These are phyloP conservation scores for Trisateles emortualis DNA, from an alignment of 2,888 invertebrate genomes.

Conservation along the genomic window DNA sequence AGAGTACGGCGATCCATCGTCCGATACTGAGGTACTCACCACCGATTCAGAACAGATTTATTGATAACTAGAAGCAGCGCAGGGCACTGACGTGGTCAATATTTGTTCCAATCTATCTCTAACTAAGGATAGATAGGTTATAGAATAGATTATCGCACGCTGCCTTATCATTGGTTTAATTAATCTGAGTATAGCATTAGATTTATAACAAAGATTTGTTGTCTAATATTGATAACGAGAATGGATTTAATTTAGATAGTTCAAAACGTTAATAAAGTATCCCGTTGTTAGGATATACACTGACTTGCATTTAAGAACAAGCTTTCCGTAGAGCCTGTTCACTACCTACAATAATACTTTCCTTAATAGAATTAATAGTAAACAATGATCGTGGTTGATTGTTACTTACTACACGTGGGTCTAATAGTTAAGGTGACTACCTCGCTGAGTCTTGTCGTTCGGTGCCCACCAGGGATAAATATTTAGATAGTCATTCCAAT, in stretches of 20 bases:
- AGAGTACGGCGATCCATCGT: slow-evolving; percentile 50
- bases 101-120: slow-evolving; percentile 4
- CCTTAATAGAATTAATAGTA: too few relatives aligned
- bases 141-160: slow-evolving; percentile 5
- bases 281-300: not conserved
- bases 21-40: slow-evolving; percentile 46
- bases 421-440: too few relatives aligned
- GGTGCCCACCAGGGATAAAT: too few relatives aligned
- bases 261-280: not conserved
- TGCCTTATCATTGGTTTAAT: slow-evolving; percentile 32
- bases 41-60: slow-evolving; percentile 52
- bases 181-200: slow-evolving; percentile 34
- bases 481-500: too few relatives aligned
- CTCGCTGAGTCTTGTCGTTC: too few relatives aligned
- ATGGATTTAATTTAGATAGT: slow-evolving; percentile 22
- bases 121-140: slow-evolving; percentile 1
- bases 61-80: slow-evolving; percentile 39
- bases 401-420: too few relatives aligned
- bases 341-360: too few relatives aligned
- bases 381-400: too few relatives aligned
- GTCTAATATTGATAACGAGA: slow-evolving; percentile 24
- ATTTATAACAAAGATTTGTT: slow-evolving; percentile 35
- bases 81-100: slow-evolving; percentile 19
- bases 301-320: not conserved
- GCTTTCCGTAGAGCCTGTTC: too few relatives aligned